Base-by-base conservation (phyloP, 2,113 vertebrate genomes). In the Muntiacus muntjak region DNA sequence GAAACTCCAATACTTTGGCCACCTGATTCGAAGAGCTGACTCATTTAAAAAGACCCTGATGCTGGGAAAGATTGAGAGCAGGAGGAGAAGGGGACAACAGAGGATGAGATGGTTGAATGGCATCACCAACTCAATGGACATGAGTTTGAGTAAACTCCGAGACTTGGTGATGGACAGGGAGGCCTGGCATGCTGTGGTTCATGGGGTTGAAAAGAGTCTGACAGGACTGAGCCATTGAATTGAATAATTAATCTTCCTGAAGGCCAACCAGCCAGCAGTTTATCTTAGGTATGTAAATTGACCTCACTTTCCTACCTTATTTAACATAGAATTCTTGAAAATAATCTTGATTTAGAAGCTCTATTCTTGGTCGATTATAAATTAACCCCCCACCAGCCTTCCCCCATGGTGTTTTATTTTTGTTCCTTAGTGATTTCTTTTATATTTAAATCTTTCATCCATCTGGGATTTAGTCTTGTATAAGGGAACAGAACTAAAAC, bases 201-300 rank as follows among this genome's bases (percentile, higher is more conserved):
- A 40, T 12, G 67, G 10, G n/a, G 19, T 74, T 1, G 19, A 9
- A 74, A 74, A 40, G 11, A 40, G 67, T 40, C 0, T 0, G 6
- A 74, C n/a, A 40, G 0, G 0, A 40, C 19, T 40, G n/a, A 40
- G 67, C 0, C 0, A 40, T 10, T 71, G 67, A 71, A 71, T 19
- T 71, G 67, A 47, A 2, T 4, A 19, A n/a, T n/a, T 21, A 36
- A 45, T 52, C 19, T 78, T 5, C 1, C 1, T 7, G 14, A 47
- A 15, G 14, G 9, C 25, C 1, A 14, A 25, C 8, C 8, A 10
- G 30, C 7, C 16, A 2, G 14, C 21, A 25, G 6, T 40, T 23
- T 25, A 13, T 17, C 21, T 6, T 13, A 28, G 43, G 40, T n/a
- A 4, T 15, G 2, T 60, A 43, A 7, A 14, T 43, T 36, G 3